phyloP scores from a whole-genome alignment of 2,888 invertebrate species.

The Dromius quadrimaculatus region DNA sequence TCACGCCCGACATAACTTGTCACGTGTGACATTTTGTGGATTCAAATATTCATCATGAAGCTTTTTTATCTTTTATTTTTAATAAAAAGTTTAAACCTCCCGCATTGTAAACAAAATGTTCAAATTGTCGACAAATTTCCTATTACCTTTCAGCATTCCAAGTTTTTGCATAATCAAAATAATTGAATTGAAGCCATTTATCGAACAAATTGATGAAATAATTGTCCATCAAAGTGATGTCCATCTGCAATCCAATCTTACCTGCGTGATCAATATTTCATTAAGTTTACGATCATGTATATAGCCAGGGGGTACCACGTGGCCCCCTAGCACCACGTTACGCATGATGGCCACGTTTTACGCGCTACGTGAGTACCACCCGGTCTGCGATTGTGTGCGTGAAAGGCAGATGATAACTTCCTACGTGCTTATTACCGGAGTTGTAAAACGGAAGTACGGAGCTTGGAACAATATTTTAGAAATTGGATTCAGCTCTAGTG shows the following conservation, averaged over 20 bases:
- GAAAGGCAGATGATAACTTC: constrained; percentile 12
- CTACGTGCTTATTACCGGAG: background rate
- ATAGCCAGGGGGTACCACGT: constrained; percentile 17
- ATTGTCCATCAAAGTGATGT: background rate
- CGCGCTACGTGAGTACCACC: background rate
- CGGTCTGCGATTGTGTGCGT: background rate
- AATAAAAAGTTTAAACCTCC: too few relatives aligned
- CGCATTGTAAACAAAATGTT: too few relatives aligned
- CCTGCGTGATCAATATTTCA: constrained; percentile 40
- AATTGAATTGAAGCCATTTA: too few relatives aligned
- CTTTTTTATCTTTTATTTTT: too few relatives aligned
- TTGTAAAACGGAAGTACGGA: constrained; percentile 6
- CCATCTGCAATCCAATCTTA: constrained; percentile 26
- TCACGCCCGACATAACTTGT: constrained; percentile 24
- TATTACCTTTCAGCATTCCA: too few relatives aligned
- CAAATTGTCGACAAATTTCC: too few relatives aligned
- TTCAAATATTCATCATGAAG: constrained; percentile 26
- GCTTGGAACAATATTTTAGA: background rate
- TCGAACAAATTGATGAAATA: background rate
- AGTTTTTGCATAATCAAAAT: too few relatives aligned
- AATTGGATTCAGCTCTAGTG: constrained; percentile 2
- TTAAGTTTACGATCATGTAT: constrained; percentile 34
- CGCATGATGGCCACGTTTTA: constrained; percentile 27
- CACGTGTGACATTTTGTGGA: constrained; percentile 22
- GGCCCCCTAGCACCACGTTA: constrained; percentile 11